Conservation (phyloP, 2,797 vertebrate species). For the Sebastes paucispinis region DNA sequence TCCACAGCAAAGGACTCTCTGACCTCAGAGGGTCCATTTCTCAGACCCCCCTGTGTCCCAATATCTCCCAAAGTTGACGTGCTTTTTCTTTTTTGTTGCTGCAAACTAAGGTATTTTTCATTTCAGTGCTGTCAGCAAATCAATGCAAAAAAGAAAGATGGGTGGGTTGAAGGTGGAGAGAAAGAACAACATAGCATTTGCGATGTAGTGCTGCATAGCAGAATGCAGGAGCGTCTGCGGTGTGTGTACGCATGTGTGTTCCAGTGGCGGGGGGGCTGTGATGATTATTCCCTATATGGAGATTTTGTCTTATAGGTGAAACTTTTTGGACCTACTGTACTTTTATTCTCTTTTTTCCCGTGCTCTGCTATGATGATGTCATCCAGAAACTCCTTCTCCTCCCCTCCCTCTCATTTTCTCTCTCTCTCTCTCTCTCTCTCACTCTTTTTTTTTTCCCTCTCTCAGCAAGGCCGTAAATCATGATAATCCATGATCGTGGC, state of each 20-base stretch:
- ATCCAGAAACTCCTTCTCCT: conserved; percentile 66
- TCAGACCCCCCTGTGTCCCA: conserved; percentile 58
- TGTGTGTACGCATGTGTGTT: neutral
- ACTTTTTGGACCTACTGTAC: conserved; percentile 56
- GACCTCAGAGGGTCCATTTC: conserved; percentile 65
- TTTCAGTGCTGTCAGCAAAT: conserved; percentile 86
- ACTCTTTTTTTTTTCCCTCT: conserved; percentile 25
- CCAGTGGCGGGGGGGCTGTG: neutral
- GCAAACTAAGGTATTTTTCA: conserved; percentile 85
- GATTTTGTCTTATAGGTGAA: conserved; percentile 39
- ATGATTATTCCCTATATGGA: conserved; percentile 12
- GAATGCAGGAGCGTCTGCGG: neutral
- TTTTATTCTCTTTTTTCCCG: conserved; percentile 33
- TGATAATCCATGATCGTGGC: conserved; percentile 79
- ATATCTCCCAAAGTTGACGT: conserved; percentile 66
- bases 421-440: conserved; percentile 11
- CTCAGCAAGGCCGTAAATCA: conserved; percentile 75
- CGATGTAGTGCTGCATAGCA: conserved; percentile 20
- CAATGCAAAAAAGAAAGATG: conserved; percentile 77
- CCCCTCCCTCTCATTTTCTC: conserved; percentile 23
- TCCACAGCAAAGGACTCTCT: conserved; percentile 60
- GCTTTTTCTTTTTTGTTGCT: conserved; percentile 69
- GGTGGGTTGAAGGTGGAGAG: conserved; percentile 44
- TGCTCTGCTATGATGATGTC: conserved; percentile 72
- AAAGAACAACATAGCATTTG: conserved; percentile 59